These are phyloP conservation scores for Euleptes europaea DNA, from an alignment of 2,113 vertebrate species.

Conservation along the genomic window DNA sequence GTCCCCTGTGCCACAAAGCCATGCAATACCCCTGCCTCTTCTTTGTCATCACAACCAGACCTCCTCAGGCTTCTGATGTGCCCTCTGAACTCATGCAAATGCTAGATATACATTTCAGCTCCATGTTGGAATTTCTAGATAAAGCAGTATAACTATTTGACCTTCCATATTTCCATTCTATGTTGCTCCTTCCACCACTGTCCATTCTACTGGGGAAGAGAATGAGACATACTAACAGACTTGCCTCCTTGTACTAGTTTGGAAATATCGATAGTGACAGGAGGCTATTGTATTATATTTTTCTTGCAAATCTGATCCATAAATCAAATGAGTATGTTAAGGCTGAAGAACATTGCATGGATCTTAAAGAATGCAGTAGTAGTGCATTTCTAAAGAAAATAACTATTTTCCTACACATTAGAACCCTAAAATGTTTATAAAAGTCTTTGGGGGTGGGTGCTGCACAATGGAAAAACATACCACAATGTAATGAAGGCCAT, in stretches of 20 bases:
- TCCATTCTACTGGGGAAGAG: not conserved
- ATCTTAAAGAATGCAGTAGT: conserved; percentile 32
- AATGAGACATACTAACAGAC: not conserved
- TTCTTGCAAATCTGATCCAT: conserved; percentile 18
- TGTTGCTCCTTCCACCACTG: not conserved
- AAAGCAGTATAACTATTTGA: not conserved
- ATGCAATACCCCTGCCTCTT: not conserved
- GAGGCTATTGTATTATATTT: not conserved
- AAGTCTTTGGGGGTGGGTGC: conserved; percentile 54
- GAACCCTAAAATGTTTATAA: conserved; percentile 54
- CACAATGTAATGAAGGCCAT: conserved; percentile 65
- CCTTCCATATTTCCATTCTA: not conserved
- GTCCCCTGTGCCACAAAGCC: not conserved
- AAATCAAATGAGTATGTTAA: conserved; percentile 31
- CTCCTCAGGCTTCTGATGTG: not conserved
- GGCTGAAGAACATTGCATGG: conserved; percentile 5
- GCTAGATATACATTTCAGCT: not conserved
- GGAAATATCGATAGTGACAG: not conserved
- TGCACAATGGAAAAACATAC: conserved; percentile 66
- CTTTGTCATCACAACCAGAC: not conserved
- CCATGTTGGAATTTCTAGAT: no score
- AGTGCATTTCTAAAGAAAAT: conserved; percentile 53
- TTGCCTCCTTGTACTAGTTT: not conserved
- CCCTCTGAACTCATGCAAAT: not conserved
- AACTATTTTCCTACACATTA: not conserved